Evolutionary conservation across 2,113 vertebrate genomes (phyloP).

Genomic region (Ariopsis seemanni): DNA sequence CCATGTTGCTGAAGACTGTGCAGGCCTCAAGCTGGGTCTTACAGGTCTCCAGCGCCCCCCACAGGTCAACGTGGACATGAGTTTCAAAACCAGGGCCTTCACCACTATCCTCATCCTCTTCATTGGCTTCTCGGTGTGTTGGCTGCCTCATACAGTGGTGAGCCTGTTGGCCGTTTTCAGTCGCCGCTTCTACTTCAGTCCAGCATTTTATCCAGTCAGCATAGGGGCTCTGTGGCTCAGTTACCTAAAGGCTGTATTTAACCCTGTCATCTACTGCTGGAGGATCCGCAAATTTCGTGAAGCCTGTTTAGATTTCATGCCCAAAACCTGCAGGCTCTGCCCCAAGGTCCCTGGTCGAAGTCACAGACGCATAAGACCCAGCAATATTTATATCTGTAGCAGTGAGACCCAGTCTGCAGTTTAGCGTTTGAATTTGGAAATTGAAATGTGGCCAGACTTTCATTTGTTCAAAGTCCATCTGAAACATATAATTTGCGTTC

Average conservation of each 20-base stretch:
- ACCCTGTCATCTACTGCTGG: constrained; percentile 86
- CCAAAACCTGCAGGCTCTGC: constrained; percentile 80
- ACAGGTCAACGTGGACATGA: constrained; percentile 79
- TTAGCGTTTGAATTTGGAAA: constrained; percentile 56
- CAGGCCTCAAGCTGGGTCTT: constrained; percentile 74
- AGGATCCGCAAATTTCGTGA: constrained; percentile 85
- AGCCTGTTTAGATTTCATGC: constrained; percentile 82
- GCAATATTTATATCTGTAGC: constrained; percentile 79
- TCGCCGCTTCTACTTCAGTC: constrained; percentile 79
- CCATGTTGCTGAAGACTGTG: constrained; percentile 66
- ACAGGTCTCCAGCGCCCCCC: constrained; percentile 72
- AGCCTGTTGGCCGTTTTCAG: constrained; percentile 79
- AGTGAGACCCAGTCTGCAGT: constrained; percentile 78
- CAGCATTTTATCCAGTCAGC: constrained; percentile 77
- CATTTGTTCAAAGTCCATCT: neutral
- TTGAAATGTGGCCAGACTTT: neutral
- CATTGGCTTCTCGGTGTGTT: constrained; percentile 78
- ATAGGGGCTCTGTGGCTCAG: constrained; percentile 78
- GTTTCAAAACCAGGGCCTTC: constrained; percentile 82
- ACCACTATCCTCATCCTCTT: constrained; percentile 82
- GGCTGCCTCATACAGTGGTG: constrained; percentile 75
- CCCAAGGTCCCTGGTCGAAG: constrained; percentile 77
- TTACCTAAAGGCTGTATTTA: constrained; percentile 88
- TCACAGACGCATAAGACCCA: constrained; percentile 78
- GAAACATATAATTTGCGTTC: neutral